A percentile compares a stretch with the other conserved stretches of the same genome.
phyloP scores from a whole-genome alignment of 30 jellyfish, hydroid and myxozoan genomes.

The Rhopilema esculentum region DNA sequence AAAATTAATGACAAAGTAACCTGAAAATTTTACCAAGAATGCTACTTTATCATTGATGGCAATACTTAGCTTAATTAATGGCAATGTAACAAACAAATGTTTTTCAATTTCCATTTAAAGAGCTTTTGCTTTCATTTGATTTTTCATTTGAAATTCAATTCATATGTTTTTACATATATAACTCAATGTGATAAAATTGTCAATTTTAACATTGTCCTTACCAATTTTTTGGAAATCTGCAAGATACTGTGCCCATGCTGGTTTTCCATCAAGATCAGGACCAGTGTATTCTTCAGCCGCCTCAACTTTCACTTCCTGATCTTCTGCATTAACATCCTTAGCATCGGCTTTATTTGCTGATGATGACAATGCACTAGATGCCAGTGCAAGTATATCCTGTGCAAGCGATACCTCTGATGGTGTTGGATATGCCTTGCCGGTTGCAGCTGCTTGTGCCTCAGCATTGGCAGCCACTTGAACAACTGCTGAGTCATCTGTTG shows the following conservation, averaged over 20 bases:
- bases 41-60: too few relatives aligned
- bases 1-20: too few relatives aligned
- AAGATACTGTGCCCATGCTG: constrained; percentile 79
- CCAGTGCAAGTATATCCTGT: constrained; percentile 81
- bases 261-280: constrained; percentile 43
- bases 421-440: constrained; percentile 60
- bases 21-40: too few relatives aligned
- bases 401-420: constrained; percentile 87
- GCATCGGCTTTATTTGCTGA: constrained; percentile 46
- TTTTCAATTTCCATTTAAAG: too few relatives aligned
- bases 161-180: not conserved
- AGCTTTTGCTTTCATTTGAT: not conserved
- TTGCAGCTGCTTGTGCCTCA: constrained; percentile 72
- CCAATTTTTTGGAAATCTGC: constrained; percentile 74
- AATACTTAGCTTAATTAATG: too few relatives aligned
- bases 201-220: not conserved
- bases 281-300: constrained; percentile 10
- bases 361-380: constrained; percentile 82
- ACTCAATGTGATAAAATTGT: not conserved
- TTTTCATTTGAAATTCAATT: not conserved
- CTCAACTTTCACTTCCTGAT: constrained; percentile 32
- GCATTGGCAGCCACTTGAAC: constrained; percentile 55
- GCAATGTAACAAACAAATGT: too few relatives aligned
- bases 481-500: constrained; percentile 55
- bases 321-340: constrained; percentile 1